A percentile compares a stretch with the other conserved stretches of the same genome.
Conservation (phyloP, 2,888 invertebrate genomes). For the Meliscaeva auricollis region DNA sequence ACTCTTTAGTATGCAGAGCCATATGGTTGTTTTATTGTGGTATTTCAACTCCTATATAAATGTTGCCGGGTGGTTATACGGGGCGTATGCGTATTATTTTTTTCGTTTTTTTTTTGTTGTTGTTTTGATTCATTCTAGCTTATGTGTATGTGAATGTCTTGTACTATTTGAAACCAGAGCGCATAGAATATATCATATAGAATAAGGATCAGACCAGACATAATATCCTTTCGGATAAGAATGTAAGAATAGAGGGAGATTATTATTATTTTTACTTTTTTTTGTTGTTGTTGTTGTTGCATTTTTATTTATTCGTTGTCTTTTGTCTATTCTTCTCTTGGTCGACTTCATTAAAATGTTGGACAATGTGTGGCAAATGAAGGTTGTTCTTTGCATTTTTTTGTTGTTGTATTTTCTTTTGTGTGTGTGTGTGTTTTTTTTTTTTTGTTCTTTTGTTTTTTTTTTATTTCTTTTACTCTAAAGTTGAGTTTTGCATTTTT, state of each 20-base stretch:
- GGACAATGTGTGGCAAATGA: constrained; percentile 68
- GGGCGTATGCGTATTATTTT: constrained; percentile 69
- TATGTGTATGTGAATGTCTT: background rate
- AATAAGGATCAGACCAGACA: constrained; percentile 43
- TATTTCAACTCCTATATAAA: constrained; percentile 24
- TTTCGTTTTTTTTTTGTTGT: background rate
- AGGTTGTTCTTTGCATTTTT: constrained; percentile 43
- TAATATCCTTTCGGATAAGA: constrained; percentile 28
- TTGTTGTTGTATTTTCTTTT: too few species aligned
- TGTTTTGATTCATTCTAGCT: background rate
- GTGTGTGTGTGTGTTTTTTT: background rate
- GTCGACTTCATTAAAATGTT: constrained; percentile 66
- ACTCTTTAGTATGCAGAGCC: constrained; percentile 60
- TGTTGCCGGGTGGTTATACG: constrained; percentile 22
- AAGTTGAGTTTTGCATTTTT: constrained; percentile 51
- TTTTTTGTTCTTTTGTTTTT: background rate
- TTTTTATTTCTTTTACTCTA: background rate
- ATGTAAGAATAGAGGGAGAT: constrained; percentile 42
- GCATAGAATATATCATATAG: background rate
- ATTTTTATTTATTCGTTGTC: constrained; percentile 10
- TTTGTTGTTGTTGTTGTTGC: background rate
- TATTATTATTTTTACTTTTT: constrained; percentile 30
- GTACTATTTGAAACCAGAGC: background rate
- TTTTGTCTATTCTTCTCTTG: constrained; percentile 25
- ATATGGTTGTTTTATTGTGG: constrained; percentile 64